Conservation (phyloP, 2,888 invertebrate genomes). For the Cheilosia vulpina region DNA sequence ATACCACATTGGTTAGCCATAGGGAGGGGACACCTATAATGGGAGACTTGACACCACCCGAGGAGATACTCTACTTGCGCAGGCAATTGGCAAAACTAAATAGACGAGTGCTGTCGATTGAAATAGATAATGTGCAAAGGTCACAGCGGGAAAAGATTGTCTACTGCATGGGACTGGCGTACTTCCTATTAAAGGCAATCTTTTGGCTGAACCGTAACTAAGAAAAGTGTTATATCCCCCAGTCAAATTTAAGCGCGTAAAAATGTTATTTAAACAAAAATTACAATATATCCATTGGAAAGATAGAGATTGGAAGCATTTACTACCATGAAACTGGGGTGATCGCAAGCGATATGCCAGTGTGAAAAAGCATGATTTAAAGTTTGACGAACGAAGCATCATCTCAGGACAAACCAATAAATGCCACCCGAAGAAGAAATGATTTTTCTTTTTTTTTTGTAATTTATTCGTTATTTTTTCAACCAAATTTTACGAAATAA, state of each 20-base stretch:
- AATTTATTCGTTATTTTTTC: constrained; percentile 8
- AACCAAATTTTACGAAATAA: constrained; percentile 10
- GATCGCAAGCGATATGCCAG: constrained; percentile 36
- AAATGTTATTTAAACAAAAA: neutral
- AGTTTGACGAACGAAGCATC: constrained; percentile 40
- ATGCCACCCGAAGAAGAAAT: constrained; percentile 9
- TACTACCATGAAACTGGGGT: constrained; percentile 24
- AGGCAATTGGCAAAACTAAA: constrained; percentile 94
- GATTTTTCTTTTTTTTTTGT: neutral
- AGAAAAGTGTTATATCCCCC: constrained; percentile 3
- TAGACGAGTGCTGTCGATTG: constrained; percentile 93
- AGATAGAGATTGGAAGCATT: constrained; percentile 41
- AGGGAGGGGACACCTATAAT: constrained; percentile 89
- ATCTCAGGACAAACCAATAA: constrained; percentile 28
- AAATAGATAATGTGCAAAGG: constrained; percentile 92
- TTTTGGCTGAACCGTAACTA: constrained; percentile 90
- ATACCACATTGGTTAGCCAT: constrained; percentile 79
- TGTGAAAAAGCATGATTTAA: neutral
- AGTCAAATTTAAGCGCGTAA: constrained; percentile 11
- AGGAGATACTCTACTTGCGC: constrained; percentile 92
- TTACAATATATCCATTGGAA: constrained; percentile 13
- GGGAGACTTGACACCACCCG: constrained; percentile 88
- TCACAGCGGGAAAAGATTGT: constrained; percentile 94
- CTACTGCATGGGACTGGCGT: constrained; percentile 92
- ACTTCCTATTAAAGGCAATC: constrained; percentile 93